A percentile compares a stretch with the other conserved stretches of the same genome.
Evolutionary conservation across 2,113 vertebrate genomes (phyloP).

Genomic region (Pseudorectes ferrugineus): DNA sequence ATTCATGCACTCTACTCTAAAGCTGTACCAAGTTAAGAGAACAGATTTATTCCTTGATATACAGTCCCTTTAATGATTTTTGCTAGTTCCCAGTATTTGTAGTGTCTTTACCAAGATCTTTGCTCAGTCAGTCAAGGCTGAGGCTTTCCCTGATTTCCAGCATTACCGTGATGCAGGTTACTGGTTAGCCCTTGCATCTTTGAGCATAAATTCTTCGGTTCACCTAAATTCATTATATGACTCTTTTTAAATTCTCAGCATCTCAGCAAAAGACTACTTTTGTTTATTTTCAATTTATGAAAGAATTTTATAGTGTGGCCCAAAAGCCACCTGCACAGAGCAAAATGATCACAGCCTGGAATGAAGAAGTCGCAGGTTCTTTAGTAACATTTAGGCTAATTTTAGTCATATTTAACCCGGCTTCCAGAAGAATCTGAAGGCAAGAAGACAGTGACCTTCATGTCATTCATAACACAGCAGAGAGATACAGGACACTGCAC

Average conservation of each 20-base stretch:
- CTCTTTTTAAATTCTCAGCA: not conserved
- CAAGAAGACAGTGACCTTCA: not conserved
- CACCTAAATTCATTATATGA: not conserved
- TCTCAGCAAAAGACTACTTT: not conserved
- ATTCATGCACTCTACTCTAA: not conserved
- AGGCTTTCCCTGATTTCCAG: not conserved
- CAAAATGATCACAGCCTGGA: not conserved
- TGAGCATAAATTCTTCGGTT: not conserved
- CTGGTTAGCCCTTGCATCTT: not conserved
- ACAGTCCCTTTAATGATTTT: not conserved
- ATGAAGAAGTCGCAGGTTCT: not conserved
- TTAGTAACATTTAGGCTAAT: not conserved
- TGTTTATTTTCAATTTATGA: not conserved
- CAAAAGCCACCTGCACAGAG: not conserved
- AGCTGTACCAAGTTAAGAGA: not conserved
- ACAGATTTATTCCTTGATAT: not conserved
- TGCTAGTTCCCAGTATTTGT: not conserved
- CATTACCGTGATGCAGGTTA: rapidly evolving
- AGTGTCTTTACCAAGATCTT: not conserved
- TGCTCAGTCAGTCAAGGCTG: not conserved
- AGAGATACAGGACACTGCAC: not conserved
- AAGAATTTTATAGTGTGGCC: not conserved
- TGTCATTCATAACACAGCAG: not conserved
- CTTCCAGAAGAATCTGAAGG: not conserved
- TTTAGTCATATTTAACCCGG: not conserved